Evolutionary conservation across 2,113 vertebrate species (phyloP), one percentile per base, ranked within the genome.

Genomic region (Rana temporaria): DNA sequence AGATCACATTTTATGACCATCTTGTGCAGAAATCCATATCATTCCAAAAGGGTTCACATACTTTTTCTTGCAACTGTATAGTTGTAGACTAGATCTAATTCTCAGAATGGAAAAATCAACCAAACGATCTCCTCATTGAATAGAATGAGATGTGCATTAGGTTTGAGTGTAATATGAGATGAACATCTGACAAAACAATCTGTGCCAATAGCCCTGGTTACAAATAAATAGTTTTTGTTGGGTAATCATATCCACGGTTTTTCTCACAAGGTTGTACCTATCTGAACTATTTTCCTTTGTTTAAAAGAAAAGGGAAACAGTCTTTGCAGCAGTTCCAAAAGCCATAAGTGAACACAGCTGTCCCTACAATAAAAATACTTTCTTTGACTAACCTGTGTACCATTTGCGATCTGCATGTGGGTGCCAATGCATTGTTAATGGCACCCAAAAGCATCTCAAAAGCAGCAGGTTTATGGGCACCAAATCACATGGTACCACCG

Each of bases 291-390:
- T 68, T 68, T 42, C n/a, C 19, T 48, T 76, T 62, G 73, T 75
- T 42, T 30, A 63, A 62, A 62, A 48, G 57, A 63, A 76, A 60
- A 76, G 19, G n/a, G 12, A 62, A 42, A 76, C n/a, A 76, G n/a
- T 17, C 32, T 42, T 60, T n/a, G 17, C 71, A 63, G 32, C 15
- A 76, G 56, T 62, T 64, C 56, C 30, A 20, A 59, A 75, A 34
- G 16, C 26, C 38, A 19, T 73, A 77, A 64, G 60, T 63, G 32
- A 48, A 48, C 14, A 63, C 74, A 65, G 62, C 75, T 65, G 60
- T 66, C 48, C 15, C 55, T 53, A 3, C 59, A 20, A 77, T 64
- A 18, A 72, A 72, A 63, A n/a, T n/a, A n/a, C n/a, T n/a, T 42
- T 42, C 9, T 4, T 42, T 42, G 26, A 30, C 26, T 30, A 30